phyloP scores from a whole-genome alignment of 2,797 vertebrate genomes.

The Melanogrammus aeglefinus region DNA sequence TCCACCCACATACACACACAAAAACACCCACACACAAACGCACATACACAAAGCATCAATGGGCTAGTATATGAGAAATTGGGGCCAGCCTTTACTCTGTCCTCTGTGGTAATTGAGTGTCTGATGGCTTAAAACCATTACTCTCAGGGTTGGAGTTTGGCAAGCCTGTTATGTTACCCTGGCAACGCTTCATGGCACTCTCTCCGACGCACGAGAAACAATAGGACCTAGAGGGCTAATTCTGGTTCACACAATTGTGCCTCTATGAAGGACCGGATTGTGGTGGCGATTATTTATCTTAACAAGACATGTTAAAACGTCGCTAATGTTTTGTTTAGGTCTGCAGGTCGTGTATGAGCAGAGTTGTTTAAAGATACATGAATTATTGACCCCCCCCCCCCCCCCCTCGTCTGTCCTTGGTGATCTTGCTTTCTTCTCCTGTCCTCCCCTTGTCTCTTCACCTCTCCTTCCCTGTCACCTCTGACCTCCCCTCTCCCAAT shows the following conservation, averaged over 20 bases:
- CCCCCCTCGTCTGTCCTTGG: background rate
- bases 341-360: conserved; percentile 6
- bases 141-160: conserved; percentile 50
- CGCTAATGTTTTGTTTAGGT: conserved; percentile 11
- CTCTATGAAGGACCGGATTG: background rate
- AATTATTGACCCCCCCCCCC: conserved; percentile 6
- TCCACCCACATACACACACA: background rate
- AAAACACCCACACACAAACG: background rate
- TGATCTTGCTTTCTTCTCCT: background rate
- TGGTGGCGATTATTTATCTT: conserved; percentile 4
- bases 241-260: background rate
- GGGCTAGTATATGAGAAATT: conserved; percentile 55
- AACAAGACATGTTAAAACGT: conserved; percentile 4
- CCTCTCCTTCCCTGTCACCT: background rate
- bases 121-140: conserved; percentile 52
- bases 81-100: conserved; percentile 47
- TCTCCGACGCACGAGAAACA: conserved; percentile 37
- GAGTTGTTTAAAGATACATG: conserved; percentile 7
- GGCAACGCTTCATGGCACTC: conserved; percentile 41
- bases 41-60: conserved; percentile 11
- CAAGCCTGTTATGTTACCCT: conserved; percentile 58
- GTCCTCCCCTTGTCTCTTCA: background rate
- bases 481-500: background rate
- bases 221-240: conserved; percentile 15
- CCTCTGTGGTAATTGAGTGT: conserved; percentile 55